Evolutionary conservation across 2,888 invertebrate genomes (phyloP).

Genomic region (Colletes collaris): DNA sequence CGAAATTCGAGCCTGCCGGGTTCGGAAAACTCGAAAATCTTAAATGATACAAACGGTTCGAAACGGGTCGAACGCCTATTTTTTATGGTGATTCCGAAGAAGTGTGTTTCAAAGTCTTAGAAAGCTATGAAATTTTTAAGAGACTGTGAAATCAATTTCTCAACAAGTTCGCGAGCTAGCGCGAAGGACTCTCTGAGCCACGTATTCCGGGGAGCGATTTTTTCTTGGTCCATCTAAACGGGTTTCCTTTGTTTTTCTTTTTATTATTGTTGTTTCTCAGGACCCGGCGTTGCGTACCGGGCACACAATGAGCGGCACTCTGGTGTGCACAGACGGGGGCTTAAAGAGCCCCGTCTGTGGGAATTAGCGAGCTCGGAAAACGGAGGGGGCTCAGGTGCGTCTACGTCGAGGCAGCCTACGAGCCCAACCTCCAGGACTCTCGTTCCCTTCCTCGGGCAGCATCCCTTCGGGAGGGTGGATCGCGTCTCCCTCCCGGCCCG

Average conservation of each 20-base stretch:
- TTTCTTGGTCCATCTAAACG: background rate
- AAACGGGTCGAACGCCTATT: too few relatives aligned
- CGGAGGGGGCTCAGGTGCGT: conserved; percentile 75
- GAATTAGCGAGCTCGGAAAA: conserved; percentile 75
- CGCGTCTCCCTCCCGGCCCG: conserved; percentile 23
- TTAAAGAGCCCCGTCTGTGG: conserved; percentile 74
- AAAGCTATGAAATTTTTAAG: too few relatives aligned
- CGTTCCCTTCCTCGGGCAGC: conserved; percentile 25
- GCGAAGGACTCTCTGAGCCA: conserved; percentile 1
- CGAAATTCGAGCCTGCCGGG: too few relatives aligned
- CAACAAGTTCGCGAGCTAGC: too few relatives aligned
- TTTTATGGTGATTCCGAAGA: too few relatives aligned
- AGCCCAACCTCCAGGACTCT: conserved; percentile 25
- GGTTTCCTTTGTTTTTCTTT: conserved; percentile 2
- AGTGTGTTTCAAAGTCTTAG: too few relatives aligned
- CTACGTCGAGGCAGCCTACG: conserved; percentile 60
- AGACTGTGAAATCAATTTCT: too few relatives aligned
- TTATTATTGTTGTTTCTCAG: conserved; percentile 13
- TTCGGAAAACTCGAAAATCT: too few relatives aligned
- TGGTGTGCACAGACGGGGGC: conserved; percentile 57
- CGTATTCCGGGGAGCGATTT: conserved; percentile 15
- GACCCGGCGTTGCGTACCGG: conserved; percentile 3
- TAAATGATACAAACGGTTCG: too few relatives aligned
- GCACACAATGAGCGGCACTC: conserved; percentile 55
- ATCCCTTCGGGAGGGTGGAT: conserved; percentile 5